Percentiles rank a stretch among this genome's conserved stretches.
Conservation (phyloP, 1,140 invertebrate genomes). For the Planococcus citri region DNA sequence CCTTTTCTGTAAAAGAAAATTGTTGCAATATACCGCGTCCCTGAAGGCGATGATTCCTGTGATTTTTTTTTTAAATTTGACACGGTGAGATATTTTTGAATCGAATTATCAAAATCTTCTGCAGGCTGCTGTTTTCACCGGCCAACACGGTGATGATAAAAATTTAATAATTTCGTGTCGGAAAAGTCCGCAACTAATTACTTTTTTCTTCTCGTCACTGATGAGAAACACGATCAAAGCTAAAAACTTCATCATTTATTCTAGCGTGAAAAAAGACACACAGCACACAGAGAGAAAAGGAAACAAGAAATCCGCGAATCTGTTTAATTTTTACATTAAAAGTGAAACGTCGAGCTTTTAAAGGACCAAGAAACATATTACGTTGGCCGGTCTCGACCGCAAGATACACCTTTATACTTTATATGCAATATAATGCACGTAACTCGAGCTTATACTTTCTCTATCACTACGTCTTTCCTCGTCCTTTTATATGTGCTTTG, state of each 20-base stretch:
- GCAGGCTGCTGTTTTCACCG: too few species aligned
- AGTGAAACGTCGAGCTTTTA: background rate
- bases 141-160: too few species aligned
- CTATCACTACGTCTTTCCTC: background rate
- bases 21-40: too few species aligned
- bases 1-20: too few species aligned
- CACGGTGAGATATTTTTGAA: too few species aligned
- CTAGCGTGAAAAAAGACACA: background rate
- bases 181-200: background rate
- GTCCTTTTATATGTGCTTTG: background rate
- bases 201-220: background rate
- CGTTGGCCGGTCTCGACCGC: background rate
- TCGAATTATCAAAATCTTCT: too few species aligned
- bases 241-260: background rate
- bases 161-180: too few species aligned
- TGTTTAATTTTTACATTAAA: background rate
- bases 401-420: background rate
- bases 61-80: too few species aligned
- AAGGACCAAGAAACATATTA: background rate
- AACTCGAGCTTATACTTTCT: background rate
- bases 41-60: too few species aligned
- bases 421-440: background rate
- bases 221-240: background rate
- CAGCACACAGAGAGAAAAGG: too few species aligned
- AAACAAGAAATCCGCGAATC: background rate